These are phyloP conservation scores for Coracopsis vasa DNA, from an alignment of 2,113 vertebrate species.

Conservation along the genomic window DNA sequence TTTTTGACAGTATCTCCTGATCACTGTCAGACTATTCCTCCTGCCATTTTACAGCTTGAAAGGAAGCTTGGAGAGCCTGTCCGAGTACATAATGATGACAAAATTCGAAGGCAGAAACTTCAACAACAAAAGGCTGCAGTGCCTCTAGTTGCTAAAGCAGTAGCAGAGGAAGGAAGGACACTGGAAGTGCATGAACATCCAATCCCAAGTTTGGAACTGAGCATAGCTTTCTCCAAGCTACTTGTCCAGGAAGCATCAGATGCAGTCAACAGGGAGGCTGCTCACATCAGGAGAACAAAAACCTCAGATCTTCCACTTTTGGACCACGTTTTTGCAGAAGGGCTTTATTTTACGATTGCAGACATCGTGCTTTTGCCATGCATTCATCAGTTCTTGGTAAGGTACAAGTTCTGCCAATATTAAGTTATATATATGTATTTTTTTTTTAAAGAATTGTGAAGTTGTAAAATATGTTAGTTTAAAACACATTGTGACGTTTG, in stretches of 20 bases:
- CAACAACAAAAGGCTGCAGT: constrained; percentile 71
- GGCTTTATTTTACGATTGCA: constrained; percentile 93
- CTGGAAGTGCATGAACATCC: not conserved
- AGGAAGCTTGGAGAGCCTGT: constrained; percentile 89
- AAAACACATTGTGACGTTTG: not conserved
- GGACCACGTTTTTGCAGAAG: constrained; percentile 94
- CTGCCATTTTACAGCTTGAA: constrained; percentile 85
- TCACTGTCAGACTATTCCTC: constrained; percentile 69
- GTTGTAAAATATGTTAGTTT: not conserved
- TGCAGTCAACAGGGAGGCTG: constrained; percentile 75
- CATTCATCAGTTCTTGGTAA: constrained; percentile 92
- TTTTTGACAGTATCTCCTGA: constrained; percentile 74
- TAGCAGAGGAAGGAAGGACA: not conserved
- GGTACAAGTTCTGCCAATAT: not conserved
- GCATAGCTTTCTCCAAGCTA: constrained; percentile 85
- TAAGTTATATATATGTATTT: not conserved
- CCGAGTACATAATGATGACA: constrained; percentile 95
- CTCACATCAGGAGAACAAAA: constrained; percentile 87
- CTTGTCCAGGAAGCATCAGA: constrained; percentile 66
- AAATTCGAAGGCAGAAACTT: constrained; percentile 92
- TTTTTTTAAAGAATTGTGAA: not conserved
- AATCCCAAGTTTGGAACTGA: constrained; percentile 77
- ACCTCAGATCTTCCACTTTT: constrained; percentile 84
- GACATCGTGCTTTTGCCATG: constrained; percentile 94
- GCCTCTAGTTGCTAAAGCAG: not conserved